Evolutionary conservation across 2,113 vertebrate species (phyloP).

Genomic region (Lagopus muta): DNA sequence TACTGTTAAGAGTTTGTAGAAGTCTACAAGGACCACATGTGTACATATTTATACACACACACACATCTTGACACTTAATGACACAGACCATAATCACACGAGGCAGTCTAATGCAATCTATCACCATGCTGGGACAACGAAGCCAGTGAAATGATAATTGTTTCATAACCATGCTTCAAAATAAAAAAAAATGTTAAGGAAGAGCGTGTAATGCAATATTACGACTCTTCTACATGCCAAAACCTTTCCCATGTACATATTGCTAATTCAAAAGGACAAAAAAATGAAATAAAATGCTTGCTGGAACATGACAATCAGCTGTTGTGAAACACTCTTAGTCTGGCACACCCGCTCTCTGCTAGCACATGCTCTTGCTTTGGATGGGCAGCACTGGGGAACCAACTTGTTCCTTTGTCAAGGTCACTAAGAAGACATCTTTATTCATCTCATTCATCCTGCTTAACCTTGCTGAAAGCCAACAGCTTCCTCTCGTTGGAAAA

Average conservation of each 20-base stretch:
- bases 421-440: constrained; percentile 14
- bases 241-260: background rate
- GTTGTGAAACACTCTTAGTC: background rate
- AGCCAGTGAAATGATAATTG: background rate
- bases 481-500: background rate
- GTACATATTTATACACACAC: background rate
- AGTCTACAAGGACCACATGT: background rate
- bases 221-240: background rate
- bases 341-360: background rate
- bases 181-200: background rate
- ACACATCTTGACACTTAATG: background rate
- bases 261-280: background rate
- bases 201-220: background rate
- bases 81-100: background rate
- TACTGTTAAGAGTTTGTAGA: background rate
- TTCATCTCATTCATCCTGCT: constrained; percentile 11
- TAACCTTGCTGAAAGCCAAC: background rate
- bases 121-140: background rate
- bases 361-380: background rate
- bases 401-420: constrained; percentile 17
- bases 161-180: background rate
- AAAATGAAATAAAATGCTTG: background rate
- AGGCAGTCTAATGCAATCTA: background rate
- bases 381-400: background rate
- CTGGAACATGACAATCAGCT: background rate